Base-by-base conservation (phyloP, 2,113 vertebrate species). In the Scophthalmus maximus region DNA sequence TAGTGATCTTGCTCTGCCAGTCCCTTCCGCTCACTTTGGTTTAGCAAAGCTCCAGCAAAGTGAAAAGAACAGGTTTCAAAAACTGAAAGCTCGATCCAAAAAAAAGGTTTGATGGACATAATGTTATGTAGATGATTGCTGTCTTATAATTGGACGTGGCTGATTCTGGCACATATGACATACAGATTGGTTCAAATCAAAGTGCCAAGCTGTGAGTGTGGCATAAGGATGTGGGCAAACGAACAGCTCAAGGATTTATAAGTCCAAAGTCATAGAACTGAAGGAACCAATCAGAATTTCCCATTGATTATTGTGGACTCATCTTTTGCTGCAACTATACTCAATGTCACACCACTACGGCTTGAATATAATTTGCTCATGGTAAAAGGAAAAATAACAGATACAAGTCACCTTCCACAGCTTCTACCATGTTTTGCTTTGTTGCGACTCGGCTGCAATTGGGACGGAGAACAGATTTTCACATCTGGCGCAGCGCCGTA, bases 131-230 rank as follows among this genome's bases (percentile, higher is more conserved):
- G 59, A 69, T 47, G 52, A 83, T 68, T 73, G n/a, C 58, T 60
- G 78, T n/a, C 61, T 77, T 46, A 75, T 69, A 73, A 83, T 59
- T 79, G 56, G 57, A 67, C 58, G 75, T 87, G 71, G 71, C 67
- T 63, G 72, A 69, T 76, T 73, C 52, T 82, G 78, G 81, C 78
- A 82, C 30, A 38, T 8, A 70, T 22, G 46, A 63, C 17, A 26
- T 20, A 49, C 44, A 66, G 50, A 69, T 36, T 73, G 76, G 60
- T 53, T 59, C 42, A 50, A 50, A 72, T 36, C 7, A 44, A 66
- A 55, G 34, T 36, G 57, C 27, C 23, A 74, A 68, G 57, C 17
- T 78, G 68, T 47, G 25, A 64, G 78, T 73, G 73, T 73, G 82
- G 71, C 53, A 78, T 58, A 61, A 27, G 14, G 22, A 86, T 66